These are phyloP conservation scores for Eupithecia exiguata DNA, from an alignment of 2,888 invertebrate species.

Conservation along the genomic window DNA sequence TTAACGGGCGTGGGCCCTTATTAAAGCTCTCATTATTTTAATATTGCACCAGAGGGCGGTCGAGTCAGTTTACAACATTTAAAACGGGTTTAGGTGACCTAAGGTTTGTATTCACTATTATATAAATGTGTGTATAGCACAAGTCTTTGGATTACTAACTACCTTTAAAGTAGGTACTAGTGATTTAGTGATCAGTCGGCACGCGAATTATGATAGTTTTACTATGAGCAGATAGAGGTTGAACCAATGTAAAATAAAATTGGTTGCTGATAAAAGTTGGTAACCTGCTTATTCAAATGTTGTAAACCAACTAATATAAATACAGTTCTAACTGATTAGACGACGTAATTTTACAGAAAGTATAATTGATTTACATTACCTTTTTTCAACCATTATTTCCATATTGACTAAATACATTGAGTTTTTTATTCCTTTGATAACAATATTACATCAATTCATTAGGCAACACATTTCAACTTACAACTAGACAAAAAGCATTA, in stretches of 20 bases:
- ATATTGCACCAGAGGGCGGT: slow-evolving; percentile 51
- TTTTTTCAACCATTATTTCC: not conserved
- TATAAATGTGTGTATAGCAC: no score
- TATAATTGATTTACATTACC: slow-evolving; percentile 1
- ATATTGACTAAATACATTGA: slow-evolving; percentile 4
- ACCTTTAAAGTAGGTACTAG: no score
- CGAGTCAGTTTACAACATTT: not conserved
- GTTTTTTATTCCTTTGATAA: slow-evolving; percentile 8
- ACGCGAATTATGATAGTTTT: no score
- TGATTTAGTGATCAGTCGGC: no score
- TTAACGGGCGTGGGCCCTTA: slow-evolving; percentile 57
- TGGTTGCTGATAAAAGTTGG: not conserved
- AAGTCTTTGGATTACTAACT: no score
- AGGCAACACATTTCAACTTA: slow-evolving; percentile 29
- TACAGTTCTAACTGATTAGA: not conserved
- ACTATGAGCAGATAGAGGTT: not conserved
- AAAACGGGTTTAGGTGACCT: not conserved
- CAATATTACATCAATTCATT: slow-evolving; percentile 5
- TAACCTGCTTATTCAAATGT: not conserved
- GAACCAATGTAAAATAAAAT: not conserved
- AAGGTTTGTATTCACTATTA: no score
- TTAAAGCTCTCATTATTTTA: slow-evolving; percentile 65
- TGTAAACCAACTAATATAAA: not conserved
- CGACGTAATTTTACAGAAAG: not conserved
- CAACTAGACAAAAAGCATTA: slow-evolving; percentile 27